These are phyloP conservation scores for Sebastes iracundus DNA, from an alignment of 2,797 vertebrate genomes.

Conservation along the genomic window DNA sequence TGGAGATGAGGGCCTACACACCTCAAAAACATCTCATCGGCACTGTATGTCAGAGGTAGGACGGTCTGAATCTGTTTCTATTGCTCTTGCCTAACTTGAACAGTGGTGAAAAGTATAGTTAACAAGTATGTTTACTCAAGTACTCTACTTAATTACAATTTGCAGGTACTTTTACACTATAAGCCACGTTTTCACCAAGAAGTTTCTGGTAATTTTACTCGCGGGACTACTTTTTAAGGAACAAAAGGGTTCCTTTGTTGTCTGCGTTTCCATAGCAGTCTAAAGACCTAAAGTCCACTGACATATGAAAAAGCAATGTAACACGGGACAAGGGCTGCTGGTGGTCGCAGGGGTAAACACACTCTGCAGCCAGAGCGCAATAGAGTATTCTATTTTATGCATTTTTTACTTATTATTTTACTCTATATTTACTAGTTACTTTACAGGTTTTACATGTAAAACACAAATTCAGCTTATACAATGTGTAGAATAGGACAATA, in stretches of 20 bases:
- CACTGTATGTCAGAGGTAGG: slow-evolving; percentile 71
- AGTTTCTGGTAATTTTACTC: neutral
- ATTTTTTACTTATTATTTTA: neutral
- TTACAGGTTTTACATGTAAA: neutral
- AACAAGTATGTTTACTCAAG: neutral
- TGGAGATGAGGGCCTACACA: slow-evolving; percentile 83
- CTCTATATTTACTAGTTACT: neutral
- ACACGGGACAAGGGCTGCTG: neutral
- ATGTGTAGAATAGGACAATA: neutral
- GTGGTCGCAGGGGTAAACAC: neutral
- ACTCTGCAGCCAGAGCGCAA: neutral
- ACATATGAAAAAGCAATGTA: neutral
- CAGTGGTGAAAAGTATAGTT: neutral
- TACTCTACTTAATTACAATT: neutral
- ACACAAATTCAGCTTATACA: neutral
- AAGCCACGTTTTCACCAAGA: neutral
- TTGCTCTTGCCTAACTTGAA: neutral
- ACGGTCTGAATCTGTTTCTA: neutral
- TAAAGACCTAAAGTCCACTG: neutral
- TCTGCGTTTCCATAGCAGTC: neutral
- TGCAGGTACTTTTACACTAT: neutral
- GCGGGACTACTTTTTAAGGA: neutral
- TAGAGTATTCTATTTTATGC: neutral
- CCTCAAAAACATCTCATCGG: slow-evolving; percentile 75
- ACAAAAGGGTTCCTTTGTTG: neutral